Evolutionary conservation across 2,888 invertebrate genomes (phyloP), one percentile per base, ranked within the genome.

Genomic region (Pollenia labialis): DNA sequence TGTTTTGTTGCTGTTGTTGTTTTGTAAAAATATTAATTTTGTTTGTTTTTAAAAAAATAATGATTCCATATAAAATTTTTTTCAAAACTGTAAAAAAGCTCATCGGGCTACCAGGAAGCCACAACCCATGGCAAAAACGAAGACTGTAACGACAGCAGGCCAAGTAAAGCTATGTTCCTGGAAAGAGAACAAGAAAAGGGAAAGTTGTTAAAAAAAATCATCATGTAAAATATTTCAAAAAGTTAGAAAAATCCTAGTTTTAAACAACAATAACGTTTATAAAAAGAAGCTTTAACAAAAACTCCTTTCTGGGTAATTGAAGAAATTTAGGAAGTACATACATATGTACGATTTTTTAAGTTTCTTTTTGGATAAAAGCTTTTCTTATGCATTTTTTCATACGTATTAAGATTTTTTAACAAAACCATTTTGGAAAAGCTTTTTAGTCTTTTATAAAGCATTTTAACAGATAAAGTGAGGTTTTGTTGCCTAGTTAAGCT

Each of bases 31-130:
- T 32, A 32, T 32, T 64, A 40, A 14, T 46, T 54, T 66, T 86
- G 80, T 68, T 69, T 69, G 44, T 46, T 71, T 46, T 71, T 76
- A 64, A 52, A 76, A 60, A 83, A 71, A 71, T 64, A 72, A 46
- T 72, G 32, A 42, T 72, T 60, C 79, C 74, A 74, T 80, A 16
- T 60, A 44, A 4, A 75, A 6, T 64, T 50, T 68, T 44, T 66
- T 79, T 74, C 44, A 79, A 60, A 42, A 23, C 18, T 14, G 10
- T 75, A 85, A 62, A 40, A 77, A 85, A 91, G 69, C 91, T 93
- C 93, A 93, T 92, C 93, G 93, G 85, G 93, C 92, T 75, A 93
- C 93, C 79, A 93, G 91, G 87, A 93, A 93, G 74, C 93, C 93
- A 90, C 93, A 93, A 74, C 93, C 93, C 90, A 93, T 93, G 88